Evolutionary conservation across 1,140 invertebrate species (phyloP).

Genomic region (Ctenoplectra terminalis): DNA sequence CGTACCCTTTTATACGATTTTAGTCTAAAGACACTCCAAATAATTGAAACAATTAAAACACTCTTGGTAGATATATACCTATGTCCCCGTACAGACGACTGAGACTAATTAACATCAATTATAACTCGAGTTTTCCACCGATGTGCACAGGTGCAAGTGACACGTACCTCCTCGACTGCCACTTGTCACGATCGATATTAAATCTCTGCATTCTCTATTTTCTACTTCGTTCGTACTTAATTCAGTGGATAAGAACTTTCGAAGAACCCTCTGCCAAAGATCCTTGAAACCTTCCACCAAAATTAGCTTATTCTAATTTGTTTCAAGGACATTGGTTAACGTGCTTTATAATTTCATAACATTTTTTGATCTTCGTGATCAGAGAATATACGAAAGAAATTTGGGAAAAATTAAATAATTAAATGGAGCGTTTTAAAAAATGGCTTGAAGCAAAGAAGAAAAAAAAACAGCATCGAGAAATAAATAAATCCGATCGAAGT

Average conservation of each 20-base stretch:
- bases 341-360: too few species aligned
- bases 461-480: too few species aligned
- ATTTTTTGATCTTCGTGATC: too few species aligned
- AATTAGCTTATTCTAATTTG: background rate
- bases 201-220: background rate
- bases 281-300: background rate
- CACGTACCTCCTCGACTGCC: background rate
- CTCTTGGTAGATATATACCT: too few species aligned
- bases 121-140: background rate
- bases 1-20: too few species aligned
- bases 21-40: background rate
- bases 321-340: background rate
- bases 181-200: conserved; percentile 18
- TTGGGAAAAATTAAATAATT: too few species aligned
- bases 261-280: background rate
- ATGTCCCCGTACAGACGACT: too few species aligned
- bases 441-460: too few species aligned
- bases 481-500: background rate
- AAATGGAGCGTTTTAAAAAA: too few species aligned
- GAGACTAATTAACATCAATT: conserved; percentile 3
- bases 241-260: background rate
- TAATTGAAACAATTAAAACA: background rate
- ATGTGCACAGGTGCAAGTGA: background rate
- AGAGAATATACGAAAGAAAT: too few species aligned
- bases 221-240: background rate